Conservation (phyloP, 2,888 invertebrate species). For the Mechanitis messenoides region DNA sequence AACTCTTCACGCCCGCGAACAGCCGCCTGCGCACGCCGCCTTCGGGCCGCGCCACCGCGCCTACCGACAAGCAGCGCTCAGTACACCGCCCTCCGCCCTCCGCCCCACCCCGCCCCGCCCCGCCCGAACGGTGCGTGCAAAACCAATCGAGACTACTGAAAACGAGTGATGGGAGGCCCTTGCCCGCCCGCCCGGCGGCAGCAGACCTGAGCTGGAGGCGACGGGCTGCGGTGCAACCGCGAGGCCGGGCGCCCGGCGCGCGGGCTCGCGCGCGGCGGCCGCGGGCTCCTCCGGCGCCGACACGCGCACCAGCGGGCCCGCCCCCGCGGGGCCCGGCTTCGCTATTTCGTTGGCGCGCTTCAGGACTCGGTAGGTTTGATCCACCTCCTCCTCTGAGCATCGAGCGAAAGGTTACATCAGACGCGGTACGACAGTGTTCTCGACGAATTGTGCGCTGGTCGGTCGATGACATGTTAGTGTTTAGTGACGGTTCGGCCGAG, state of each 20-base stretch:
- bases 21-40: slow-evolving; percentile 84
- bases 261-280: slow-evolving; percentile 64
- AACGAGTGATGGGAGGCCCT: slow-evolving; percentile 66
- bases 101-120: slow-evolving; percentile 56
- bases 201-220: slow-evolving; percentile 83
- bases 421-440: slow-evolving; percentile 30
- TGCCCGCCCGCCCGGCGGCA: slow-evolving; percentile 53
- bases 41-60: slow-evolving; percentile 73
- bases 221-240: slow-evolving; percentile 81
- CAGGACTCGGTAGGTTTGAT: slow-evolving; percentile 95
- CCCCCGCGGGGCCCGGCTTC: slow-evolving; percentile 74
- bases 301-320: slow-evolving; percentile 68
- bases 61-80: slow-evolving; percentile 72
- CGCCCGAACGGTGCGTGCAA: slow-evolving; percentile 66
- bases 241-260: slow-evolving; percentile 72
- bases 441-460: slow-evolving; percentile 14
- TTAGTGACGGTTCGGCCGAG: slow-evolving; percentile 30
- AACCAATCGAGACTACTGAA: slow-evolving; percentile 69
- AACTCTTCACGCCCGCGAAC: slow-evolving; percentile 88
- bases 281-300: slow-evolving; percentile 57
- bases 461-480: slow-evolving; percentile 33
- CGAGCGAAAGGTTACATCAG: slow-evolving; percentile 64
- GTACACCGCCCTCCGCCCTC: slow-evolving; percentile 58
- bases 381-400: slow-evolving; percentile 83
- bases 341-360: slow-evolving; percentile 95